These are phyloP conservation scores for Entomobrya proxima DNA, from an alignment of 2,888 invertebrate genomes.

Conservation along the genomic window DNA sequence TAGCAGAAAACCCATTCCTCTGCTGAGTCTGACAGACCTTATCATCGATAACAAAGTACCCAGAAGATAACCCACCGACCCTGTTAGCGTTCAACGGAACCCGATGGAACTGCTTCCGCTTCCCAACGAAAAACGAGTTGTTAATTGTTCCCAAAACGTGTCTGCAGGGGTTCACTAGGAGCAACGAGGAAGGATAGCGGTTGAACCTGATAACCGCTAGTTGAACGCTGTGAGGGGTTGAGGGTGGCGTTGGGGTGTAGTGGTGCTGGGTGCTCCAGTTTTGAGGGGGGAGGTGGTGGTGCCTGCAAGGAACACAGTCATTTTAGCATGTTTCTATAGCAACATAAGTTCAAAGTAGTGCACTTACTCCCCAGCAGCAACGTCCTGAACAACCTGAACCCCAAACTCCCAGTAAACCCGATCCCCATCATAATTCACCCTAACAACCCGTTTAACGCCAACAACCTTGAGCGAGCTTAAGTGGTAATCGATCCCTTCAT, in stretches of 20 bases:
- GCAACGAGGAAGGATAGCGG: constrained; percentile 16
- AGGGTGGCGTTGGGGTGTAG: background rate
- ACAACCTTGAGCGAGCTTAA: constrained; percentile 5
- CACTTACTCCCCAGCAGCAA: background rate
- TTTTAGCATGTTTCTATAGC: background rate
- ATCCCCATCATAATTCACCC: constrained; percentile 36
- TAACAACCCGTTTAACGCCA: constrained; percentile 31
- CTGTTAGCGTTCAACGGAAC: background rate
- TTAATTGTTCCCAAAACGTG: constrained; percentile 43
- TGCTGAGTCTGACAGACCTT: constrained; percentile 18
- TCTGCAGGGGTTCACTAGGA: constrained; percentile 48
- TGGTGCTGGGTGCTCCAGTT: background rate
- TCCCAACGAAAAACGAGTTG: background rate
- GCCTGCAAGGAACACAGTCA: constrained; percentile 1
- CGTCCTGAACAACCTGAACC: constrained; percentile 15
- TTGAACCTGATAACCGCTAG: constrained; percentile 43
- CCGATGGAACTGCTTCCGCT: background rate
- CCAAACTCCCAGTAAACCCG: constrained; percentile 23
- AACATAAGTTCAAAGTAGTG: background rate
- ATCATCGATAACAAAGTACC: constrained; percentile 49
- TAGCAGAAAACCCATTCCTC: background rate
- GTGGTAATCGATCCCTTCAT: constrained; percentile 3
- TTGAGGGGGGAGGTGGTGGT: background rate
- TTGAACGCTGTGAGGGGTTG: background rate
- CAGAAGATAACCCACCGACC: background rate